phyloP scores from a whole-genome alignment of 2,797 vertebrate species.

The Nothura maculosa region DNA sequence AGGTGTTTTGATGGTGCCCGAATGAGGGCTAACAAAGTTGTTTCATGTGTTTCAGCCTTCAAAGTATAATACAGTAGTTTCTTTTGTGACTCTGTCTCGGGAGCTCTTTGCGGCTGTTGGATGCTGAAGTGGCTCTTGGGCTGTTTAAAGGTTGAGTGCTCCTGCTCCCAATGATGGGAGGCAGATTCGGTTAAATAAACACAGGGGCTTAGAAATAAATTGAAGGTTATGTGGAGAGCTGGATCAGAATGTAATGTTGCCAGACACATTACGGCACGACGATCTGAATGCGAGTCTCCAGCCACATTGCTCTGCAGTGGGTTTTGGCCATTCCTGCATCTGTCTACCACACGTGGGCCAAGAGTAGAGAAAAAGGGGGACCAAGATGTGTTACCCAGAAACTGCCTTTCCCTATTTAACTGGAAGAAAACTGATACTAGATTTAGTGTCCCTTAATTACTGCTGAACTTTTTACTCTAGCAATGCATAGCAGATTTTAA shows the following conservation, averaged over 20 bases:
- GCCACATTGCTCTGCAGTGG: background rate
- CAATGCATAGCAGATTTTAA: fast-evolving
- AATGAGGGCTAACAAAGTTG: background rate
- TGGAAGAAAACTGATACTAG: fast-evolving
- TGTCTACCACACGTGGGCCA: fast-evolving
- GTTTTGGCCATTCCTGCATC: background rate
- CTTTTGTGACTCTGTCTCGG: slow-evolving; percentile 54
- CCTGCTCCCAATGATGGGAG: slow-evolving; percentile 44
- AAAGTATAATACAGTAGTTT: background rate
- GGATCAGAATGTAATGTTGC: slow-evolving; percentile 65
- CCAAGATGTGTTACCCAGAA: fast-evolving
- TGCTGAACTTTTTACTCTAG: background rate
- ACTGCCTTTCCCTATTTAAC: fast-evolving
- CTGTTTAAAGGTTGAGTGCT: slow-evolving; percentile 73
- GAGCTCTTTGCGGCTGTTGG: slow-evolving; percentile 47
- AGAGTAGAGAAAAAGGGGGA: background rate
- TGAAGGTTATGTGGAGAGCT: slow-evolving; percentile 51
- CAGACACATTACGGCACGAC: background rate
- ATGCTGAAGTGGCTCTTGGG: slow-evolving; percentile 73
- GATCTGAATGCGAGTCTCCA: background rate
- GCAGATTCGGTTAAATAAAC: slow-evolving; percentile 74
- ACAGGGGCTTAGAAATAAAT: slow-evolving; percentile 66
- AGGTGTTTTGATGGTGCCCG: background rate
- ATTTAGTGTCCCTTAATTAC: background rate
- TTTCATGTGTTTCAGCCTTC: background rate